Base-by-base conservation (phyloP, 2,113 vertebrate species). In the Caranx melampygus region DNA sequence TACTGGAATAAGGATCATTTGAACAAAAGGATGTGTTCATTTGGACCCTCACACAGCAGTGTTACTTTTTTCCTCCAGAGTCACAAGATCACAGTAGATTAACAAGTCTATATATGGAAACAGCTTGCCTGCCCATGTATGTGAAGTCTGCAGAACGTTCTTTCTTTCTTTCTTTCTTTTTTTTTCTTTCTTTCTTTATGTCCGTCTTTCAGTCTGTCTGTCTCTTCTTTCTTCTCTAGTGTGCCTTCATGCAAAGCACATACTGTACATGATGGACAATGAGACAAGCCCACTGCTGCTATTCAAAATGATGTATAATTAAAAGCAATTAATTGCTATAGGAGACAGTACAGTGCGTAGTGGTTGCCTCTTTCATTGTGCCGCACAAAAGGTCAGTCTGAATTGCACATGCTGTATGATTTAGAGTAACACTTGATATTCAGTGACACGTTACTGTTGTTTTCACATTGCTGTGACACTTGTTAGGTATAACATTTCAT, bases 301-400 rank as follows among this genome's bases (percentile, higher is more conserved):
- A 26, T 35, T 54, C 77, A 35, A n/a, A 51, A 60, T 72, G n/a
- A 26, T 21, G 37, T 33, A 7, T 62, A 64, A 80, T 84, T 72
- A 62, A 40, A 0, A 0, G 15, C 26, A 57, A 49, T 72, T 72
- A 78, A 82, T 58, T 35, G 21, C 34, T 68, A 34, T 3, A 20
- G 26, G 26, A 8, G 5, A 52, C 9, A 12, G 20, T 35, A 13
- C 12, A 18, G 51, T 44, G 34, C 40, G 12, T 16, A 61, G 55
- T 66, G 33, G 21, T 40, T 63, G 55, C 66, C 3, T 34, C 34
- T 64, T 20, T 33, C 26, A 20, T 0, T 10, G 66, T 52, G 57
- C 58, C 42, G 54, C 42, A 33, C 26, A 37, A 74, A 83, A 83
- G 44, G 80, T 82, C 78, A 72, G 8, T 58, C 75, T 75, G 31